Evolutionary conservation across 2,888 invertebrate species (phyloP), one percentile per base, ranked within the genome.

Genomic region (Spicauda simplicius): DNA sequence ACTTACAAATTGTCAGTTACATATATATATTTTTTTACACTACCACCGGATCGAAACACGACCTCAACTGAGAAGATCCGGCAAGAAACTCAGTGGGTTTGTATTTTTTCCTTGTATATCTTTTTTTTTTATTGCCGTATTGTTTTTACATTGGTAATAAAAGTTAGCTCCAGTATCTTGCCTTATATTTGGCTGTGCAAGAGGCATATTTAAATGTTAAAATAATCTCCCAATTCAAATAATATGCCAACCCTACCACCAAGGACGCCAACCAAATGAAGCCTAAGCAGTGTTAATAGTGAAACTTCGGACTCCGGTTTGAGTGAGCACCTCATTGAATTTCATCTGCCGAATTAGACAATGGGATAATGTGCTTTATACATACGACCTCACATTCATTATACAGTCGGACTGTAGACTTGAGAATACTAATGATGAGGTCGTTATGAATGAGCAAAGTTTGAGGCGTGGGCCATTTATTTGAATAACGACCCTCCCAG

Each of bases 181-280:
- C n/a, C n/a, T n/a, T n/a, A n/a, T n/a, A n/a, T n/a, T n/a, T n/a
- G n/a, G n/a, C n/a, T n/a, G n/a, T n/a, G n/a, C n/a, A n/a, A n/a
- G n/a, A n/a, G n/a, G n/a, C n/a, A n/a, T n/a, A n/a, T n/a, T n/a
- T n/a, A n/a, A n/a, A n/a, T 25, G 5, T 25, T 25, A 41, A 10
- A 3, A 41, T 11, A 41, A 41, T 41, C 41, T 41, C 10, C 41
- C 41, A 41, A 14, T 14, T 41, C 14, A 41, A 41, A 41, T 41
- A 41, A 14, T 14, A 1, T 45, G 60, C 16, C 66, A 66, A n/a
- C 66, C 66, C 66, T 66, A 60, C 30, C 10, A 56, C 30, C 10
- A 66, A 66, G 66, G 60, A 48, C 60, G 65, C 25, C 59, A 66
- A 55, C 60, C 60, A 66, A 66, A 66, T 66, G 60, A 60, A 66